Base-by-base conservation (phyloP, 2,888 invertebrate genomes). In the Tetragnatha montana region DNA sequence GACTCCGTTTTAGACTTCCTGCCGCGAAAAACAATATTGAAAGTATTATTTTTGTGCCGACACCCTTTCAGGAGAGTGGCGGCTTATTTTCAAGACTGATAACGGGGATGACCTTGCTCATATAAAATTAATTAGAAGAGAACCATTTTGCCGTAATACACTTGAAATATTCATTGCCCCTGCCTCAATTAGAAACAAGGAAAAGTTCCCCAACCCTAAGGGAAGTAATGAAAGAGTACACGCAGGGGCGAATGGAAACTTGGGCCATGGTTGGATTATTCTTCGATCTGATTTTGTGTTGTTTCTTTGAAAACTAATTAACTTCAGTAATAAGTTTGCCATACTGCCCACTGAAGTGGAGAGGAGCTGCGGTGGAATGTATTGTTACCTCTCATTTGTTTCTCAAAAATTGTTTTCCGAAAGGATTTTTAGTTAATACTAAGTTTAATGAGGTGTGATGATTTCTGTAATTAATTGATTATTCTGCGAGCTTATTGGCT, bases 301-400 rank as follows among this genome's bases (percentile, higher is more conserved):
- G 87, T 81, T 87, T 87, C 87, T 87, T 87, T 87, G 81, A 76
- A 87, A 87, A 87, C 87, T 87, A 87, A 87, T 87, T 87, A 87
- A 87, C 87, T 87, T 87, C 81, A 81, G 76, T 81, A 87, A 87
- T 87, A 87, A 87, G 81, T 87, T 87, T 87, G 81, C 81, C 81
- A 76, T 87, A 81, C 76, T 81, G 87, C 50, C 81, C 81, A 87
- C 50, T 87, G 49, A 60, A 81, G 87, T 87, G 87, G 17, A 68
- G 68, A 68, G 35, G 21, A 76, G 51, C 76, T 81, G 75, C 49
- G 80, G 74, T 75, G 81, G 60, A 71, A 76, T 81, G 81, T 71
- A 87, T 81, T 81, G 81, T 87, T 87, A 87, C 81, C 81, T 81
- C 76, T 51, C 71, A 73, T 80, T 86, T 76, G 76, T 81, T 81